These are phyloP conservation scores for Meteorus sp. DNA, from an alignment of 1,140 invertebrate genomes.

Conservation along the genomic window DNA sequence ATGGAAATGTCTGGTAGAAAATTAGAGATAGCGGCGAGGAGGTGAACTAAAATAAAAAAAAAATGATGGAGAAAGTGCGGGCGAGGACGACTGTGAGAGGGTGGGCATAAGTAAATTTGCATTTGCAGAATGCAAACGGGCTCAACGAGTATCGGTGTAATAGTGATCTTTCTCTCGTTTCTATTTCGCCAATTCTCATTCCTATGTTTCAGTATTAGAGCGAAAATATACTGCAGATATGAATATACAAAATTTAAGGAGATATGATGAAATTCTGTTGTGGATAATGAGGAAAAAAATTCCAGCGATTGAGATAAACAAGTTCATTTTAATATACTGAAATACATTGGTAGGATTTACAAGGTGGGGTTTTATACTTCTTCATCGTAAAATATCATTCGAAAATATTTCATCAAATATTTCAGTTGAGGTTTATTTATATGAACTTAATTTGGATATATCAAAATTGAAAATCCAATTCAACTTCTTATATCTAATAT, in stretches of 20 bases:
- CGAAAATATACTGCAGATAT: conserved; percentile 17
- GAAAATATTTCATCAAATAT: too few species aligned
- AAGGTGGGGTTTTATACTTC: too few species aligned
- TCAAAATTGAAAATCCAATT: too few species aligned
- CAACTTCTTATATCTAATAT: too few species aligned
- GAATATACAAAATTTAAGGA: not conserved
- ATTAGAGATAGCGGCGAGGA: not conserved
- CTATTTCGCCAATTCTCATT: conserved; percentile 13
- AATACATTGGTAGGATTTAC: too few species aligned
- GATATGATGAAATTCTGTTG: too few species aligned
- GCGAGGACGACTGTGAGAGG: not conserved
- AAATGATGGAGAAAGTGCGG: not conserved
- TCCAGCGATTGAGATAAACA: too few species aligned
- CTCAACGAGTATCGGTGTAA: conserved; percentile 17
- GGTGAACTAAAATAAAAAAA: not conserved
- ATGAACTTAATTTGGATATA: too few species aligned
- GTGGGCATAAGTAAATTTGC: conserved; percentile 29
- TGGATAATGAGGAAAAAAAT: too few species aligned
- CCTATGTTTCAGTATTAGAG: conserved; percentile 20
- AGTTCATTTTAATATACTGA: too few species aligned
- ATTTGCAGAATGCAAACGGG: conserved; percentile 32
- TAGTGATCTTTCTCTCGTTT: conserved; percentile 1
- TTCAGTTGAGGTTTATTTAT: too few species aligned
- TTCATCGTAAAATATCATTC: too few species aligned
- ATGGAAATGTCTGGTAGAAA: not conserved